Evolutionary conservation across 2,888 invertebrate species (phyloP), one percentile per base, ranked within the genome.

Genomic region (Tinea trinotella): DNA sequence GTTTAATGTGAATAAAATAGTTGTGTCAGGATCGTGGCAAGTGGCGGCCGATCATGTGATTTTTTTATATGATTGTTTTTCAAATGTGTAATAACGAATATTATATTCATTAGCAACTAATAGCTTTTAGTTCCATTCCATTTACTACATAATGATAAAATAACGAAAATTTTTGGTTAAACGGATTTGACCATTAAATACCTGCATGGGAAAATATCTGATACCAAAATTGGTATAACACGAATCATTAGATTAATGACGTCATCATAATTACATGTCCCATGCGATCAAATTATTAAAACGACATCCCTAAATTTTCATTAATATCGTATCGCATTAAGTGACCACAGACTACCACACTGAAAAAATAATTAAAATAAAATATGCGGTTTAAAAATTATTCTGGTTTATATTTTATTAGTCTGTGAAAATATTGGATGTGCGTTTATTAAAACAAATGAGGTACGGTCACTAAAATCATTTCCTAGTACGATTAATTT

Each of bases 191-290:
- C 48, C 50, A 50, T 24, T 50, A 50, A 24, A 18, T 19, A 50
- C 50, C 50, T 50, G 50, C 50, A 50, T 50, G 50, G 50, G 50
- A 50, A 50, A 49, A 50, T 13, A 24, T 50, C 19, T 24, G 50
- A 24, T 19, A 24, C 7, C n/a, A 4, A 18, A 15, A 46, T n/a
- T 13, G 18, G 24, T 24, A 50, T 34, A 54, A 15, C 60, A 67
- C 57, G 76, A 77, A 70, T 75, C 82, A 75, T 84, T 84, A 81
- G 76, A 79, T 83, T 79, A 79, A 81, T 67, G 72, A 76, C 73
- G 76, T 76, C 74, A 58, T 61, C 59, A 56, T 81, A 83, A 84
- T 82, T 70, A 79, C 66, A 63, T 62, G 71, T 65, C 70, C 67
- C 84, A 84, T 82, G 84, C 83, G 60, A 84, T 75, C 58, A 61